phyloP scores from a whole-genome alignment of 1,140 invertebrate genomes.

The Campoletis sonorensis region DNA sequence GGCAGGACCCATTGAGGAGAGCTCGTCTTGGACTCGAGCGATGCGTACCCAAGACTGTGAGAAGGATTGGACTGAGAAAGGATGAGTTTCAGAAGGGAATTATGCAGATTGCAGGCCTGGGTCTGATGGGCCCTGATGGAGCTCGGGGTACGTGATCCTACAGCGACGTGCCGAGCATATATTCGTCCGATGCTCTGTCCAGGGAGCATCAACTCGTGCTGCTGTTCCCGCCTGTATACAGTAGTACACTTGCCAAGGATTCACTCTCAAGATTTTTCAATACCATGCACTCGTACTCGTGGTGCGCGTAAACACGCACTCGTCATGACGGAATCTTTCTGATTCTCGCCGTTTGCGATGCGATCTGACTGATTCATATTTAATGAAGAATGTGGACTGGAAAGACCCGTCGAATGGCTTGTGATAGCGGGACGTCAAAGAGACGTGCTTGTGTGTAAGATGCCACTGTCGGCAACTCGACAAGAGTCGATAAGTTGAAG shows the following conservation, averaged over 20 bases:
- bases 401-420: neutral
- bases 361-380: slow-evolving; percentile 43
- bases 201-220: slow-evolving; percentile 28
- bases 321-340: neutral
- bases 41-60: slow-evolving; percentile 41
- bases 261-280: slow-evolving; percentile 7
- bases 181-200: slow-evolving; percentile 47
- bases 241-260: slow-evolving; percentile 16
- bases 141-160: slow-evolving; percentile 68
- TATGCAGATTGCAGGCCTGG: slow-evolving; percentile 75
- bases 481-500: neutral
- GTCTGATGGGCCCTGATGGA: slow-evolving; percentile 69
- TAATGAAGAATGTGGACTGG: slow-evolving; percentile 18
- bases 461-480: neutral
- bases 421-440: slow-evolving; percentile 13
- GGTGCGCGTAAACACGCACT: neutral
- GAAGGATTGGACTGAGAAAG: slow-evolving; percentile 57
- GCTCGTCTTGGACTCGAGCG: slow-evolving; percentile 25
- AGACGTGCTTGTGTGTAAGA: no score
- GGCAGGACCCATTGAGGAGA: slow-evolving; percentile 57
- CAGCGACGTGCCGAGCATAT: slow-evolving; percentile 62
- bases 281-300: slow-evolving; percentile 6
- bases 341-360: neutral
- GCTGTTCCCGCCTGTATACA: neutral
- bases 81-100: slow-evolving; percentile 68